Percentiles rank a stretch among this genome's conserved stretches.
Evolutionary conservation across 2,113 vertebrate genomes (phyloP).

Genomic region (Clarias magur): DNA sequence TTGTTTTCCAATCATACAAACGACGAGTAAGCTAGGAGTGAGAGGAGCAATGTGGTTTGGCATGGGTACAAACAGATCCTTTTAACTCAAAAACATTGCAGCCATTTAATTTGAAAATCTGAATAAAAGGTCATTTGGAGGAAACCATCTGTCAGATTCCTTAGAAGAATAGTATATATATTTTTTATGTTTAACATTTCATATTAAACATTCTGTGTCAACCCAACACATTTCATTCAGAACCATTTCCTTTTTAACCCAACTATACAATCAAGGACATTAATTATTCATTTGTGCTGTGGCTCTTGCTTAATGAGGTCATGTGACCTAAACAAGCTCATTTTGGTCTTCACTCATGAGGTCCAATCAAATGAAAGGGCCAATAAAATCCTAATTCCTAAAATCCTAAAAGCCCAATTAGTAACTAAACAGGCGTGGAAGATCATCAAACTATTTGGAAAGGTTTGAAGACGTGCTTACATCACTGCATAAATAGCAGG

Average conservation of each 20-base stretch:
- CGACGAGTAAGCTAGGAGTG: no score
- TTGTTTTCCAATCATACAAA: no score
- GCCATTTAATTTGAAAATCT: no score
- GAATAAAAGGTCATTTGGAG: no score
- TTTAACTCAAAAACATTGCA: no score
- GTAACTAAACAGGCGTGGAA: slow-evolving; percentile 10
- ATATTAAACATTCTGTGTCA: neutral
- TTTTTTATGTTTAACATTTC: neutral
- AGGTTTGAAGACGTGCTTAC: neutral
- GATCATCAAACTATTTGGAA: slow-evolving; percentile 2
- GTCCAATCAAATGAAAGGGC: neutral
- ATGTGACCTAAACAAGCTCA: neutral
- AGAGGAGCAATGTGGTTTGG: no score
- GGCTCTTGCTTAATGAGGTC: neutral
- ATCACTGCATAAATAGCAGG: neutral
- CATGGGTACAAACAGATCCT: no score
- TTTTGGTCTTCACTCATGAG: neutral
- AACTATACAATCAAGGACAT: neutral
- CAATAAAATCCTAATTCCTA: neutral
- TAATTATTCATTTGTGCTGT: neutral
- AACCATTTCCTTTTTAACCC: neutral
- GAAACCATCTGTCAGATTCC: no score
- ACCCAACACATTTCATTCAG: neutral
- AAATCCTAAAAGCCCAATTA: neutral
- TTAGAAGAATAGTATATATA: no score